These are phyloP conservation scores for Eclectus roratus DNA, from an alignment of 2,113 vertebrate species.

Conservation along the genomic window DNA sequence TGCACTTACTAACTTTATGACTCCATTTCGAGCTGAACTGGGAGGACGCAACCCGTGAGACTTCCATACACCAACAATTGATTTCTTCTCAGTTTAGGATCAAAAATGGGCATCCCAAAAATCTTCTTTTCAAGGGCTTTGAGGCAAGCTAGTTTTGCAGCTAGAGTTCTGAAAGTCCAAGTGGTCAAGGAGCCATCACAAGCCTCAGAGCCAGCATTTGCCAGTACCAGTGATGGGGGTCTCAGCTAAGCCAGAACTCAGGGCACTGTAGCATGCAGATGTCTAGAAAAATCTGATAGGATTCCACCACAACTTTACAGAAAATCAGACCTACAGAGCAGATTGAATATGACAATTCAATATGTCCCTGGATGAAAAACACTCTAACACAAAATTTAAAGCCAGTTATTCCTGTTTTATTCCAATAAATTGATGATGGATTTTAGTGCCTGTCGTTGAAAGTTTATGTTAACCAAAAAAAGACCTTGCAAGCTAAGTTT, in stretches of 20 bases:
- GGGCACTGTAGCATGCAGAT: accelerated
- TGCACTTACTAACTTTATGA: neutral
- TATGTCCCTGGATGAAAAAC: neutral
- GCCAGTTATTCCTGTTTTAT: neutral
- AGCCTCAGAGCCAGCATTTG: neutral
- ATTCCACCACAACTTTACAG: neutral
- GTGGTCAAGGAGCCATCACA: accelerated
- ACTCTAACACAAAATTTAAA: neutral
- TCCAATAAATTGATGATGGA: neutral
- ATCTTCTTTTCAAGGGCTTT: neutral
- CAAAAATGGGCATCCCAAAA: neutral
- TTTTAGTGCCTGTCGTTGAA: neutral
- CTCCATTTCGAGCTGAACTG: neutral
- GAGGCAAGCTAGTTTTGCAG: neutral
- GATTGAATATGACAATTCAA: neutral
- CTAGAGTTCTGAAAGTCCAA: neutral
- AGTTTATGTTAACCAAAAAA: neutral
- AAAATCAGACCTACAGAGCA: neutral
- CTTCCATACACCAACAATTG: neutral
- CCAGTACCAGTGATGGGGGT: neutral
- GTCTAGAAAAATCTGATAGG: neutral
- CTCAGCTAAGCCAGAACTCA: neutral
- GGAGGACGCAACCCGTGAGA: neutral
- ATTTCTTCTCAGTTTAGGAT: neutral
- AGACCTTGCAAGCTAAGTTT: neutral